Evolutionary conservation across 2,113 vertebrate species (phyloP).

Genomic region (Desmodus rotundus): DNA sequence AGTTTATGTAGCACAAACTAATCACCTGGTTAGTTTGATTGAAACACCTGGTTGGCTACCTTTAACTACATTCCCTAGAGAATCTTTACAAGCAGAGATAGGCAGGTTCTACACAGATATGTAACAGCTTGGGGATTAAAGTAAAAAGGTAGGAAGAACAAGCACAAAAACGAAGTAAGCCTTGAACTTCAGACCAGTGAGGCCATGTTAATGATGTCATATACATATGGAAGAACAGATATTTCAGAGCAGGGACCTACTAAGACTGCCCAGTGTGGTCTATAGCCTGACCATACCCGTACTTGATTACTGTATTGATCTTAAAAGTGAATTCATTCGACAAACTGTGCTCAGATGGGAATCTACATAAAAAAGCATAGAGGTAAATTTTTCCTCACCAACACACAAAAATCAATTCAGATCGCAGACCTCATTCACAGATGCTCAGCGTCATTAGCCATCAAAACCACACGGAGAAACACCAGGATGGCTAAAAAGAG

Average conservation of each 20-base stretch:
- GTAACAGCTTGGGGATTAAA: not conserved
- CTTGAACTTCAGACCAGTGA: not conserved
- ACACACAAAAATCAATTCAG: not conserved
- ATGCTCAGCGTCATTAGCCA: no score
- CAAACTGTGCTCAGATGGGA: not conserved
- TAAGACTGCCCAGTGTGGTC: not conserved
- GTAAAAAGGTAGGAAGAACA: not conserved
- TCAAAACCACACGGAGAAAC: not conserved
- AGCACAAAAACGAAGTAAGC: not conserved
- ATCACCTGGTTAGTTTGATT: no score
- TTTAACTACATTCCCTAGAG: not conserved
- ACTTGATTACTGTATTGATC: not conserved
- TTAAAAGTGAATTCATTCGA: not conserved
- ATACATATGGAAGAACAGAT: not conserved
- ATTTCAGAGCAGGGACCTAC: not conserved
- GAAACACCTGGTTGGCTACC: not conserved
- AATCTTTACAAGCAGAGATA: not conserved
- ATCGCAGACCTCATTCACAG: not conserved
- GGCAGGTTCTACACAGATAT: not conserved
- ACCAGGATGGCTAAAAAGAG: no score
- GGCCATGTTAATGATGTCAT: not conserved
- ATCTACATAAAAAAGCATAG: not conserved
- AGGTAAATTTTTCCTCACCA: not conserved
- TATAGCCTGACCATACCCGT: not conserved
- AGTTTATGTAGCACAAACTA: not conserved